Base-by-base conservation (phyloP, 30 jellyfish, hydroid and myxozoan species). In the Sanderia malayensis region DNA sequence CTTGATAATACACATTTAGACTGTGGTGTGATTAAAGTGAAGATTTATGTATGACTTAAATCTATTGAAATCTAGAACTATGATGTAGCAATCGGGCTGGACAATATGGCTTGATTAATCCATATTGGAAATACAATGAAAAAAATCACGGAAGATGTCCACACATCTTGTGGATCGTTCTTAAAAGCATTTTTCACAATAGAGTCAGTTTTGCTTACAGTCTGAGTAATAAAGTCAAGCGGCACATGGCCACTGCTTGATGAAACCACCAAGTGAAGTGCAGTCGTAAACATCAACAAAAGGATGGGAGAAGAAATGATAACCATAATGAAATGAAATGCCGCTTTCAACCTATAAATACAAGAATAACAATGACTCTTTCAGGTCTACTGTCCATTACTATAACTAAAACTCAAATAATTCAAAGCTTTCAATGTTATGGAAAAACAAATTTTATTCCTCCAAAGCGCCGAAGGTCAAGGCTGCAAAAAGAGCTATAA, bases 91-190 rank as follows among this genome's bases (percentile, higher is more conserved):
- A 49, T 2, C 19, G 72, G 87, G 59, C 33, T 47, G 8, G 70
- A 66, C 17, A 59, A 22, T 15, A 59, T 18, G 17, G 79, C 61
- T 22, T 28, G 29, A 32, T 58, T 23, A 25, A 75, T 20, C 87
- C 87, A 75, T 8, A 75, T 75, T 0, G 87, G 87, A 24, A 75
- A 53, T 7, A 75, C 69, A 44, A 52, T 79, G 1, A 61, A 67
- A 19, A 55, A 75, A 8, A 60, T 10, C 26, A 75, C 26, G 11
- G 57, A 46, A 71, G 67, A 61, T 22, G 87, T 75, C 87, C 87
- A 75, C n/a, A 75, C 72, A 24, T 31, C 74, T 27, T 58, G 46
- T 41, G 61, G 74, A 27, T 24, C 68, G 23, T 75, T 31, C 1
- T 1, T 24, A 21, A 75, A 21, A 46, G 87, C 71, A 32, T 75